Evolutionary conservation across 2,888 invertebrate species (phyloP), one percentile per base, ranked within the genome.

Genomic region (Oxystoma pomonae): DNA sequence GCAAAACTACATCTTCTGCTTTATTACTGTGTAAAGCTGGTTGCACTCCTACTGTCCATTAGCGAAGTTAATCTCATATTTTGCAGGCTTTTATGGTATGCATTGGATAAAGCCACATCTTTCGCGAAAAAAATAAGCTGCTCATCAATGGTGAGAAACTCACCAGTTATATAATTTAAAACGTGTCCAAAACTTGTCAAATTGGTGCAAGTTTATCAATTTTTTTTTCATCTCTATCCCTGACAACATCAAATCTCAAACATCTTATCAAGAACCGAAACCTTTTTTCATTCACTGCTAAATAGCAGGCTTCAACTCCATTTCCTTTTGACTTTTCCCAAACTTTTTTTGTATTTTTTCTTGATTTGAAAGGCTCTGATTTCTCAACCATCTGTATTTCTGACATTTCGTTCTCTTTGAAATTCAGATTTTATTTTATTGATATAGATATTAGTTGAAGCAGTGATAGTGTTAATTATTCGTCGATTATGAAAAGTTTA

Each of bases 31-130:
- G 52, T 16, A 53, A 52, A 56, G 66, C 66, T 49, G 71, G 70
- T 60, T 74, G 70, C 56, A 65, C 68, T 50, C 73, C 70, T 5
- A 68, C 67, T 64, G 68, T 73, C 73, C 51, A 66, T 65, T 20
- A 72, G 51, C 3, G 72, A 69, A 65, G 68, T 74, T 71, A 5
- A 73, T 63, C 1, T 72, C 71, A 67, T 73, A 73, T 61, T 68
- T 69, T 7, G 63, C 68, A 35, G 59, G 74, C 69, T 69, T 76
- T 70, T 21, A 67, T 62, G 20, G 75, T 35, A 35, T 35, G 71
- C 18, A 74, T 72, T 75, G 72, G 21, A 62, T 61, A 64, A 72
- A 71, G 22, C 55, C 35, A 58, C 74, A 74, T 9, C 69, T 62
- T 52, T 71, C 72, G 62, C 70, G 65, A 60, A 73, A 72, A 16